Conservation (phyloP, 2,888 invertebrate genomes). For the Dexiosoma caninum region DNA sequence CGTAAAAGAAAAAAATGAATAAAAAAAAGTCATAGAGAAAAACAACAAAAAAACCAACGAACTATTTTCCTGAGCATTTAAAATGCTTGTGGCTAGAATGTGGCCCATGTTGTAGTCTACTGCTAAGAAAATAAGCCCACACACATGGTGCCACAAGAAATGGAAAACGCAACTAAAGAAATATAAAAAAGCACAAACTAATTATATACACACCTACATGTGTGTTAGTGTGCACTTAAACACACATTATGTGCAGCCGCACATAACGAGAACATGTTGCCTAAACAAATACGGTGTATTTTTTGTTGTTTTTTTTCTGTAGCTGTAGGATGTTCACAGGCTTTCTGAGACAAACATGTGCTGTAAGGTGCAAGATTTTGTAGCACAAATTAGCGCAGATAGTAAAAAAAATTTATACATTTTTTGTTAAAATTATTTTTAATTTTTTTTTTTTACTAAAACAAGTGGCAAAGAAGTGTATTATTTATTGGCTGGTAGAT, state of each 20-base stretch:
- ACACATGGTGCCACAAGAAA: slow-evolving; percentile 42
- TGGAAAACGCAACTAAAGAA: slow-evolving; percentile 9
- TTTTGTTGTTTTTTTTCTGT: background rate
- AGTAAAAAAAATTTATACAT: background rate
- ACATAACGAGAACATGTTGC: slow-evolving; percentile 4
- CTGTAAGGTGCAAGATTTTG: slow-evolving; percentile 57
- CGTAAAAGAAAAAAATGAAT: slow-evolving; percentile 12
- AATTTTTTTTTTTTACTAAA: background rate
- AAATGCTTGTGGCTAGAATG: slow-evolving; percentile 59
- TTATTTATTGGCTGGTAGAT: background rate
- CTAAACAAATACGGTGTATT: background rate
- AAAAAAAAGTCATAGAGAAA: slow-evolving; percentile 10
- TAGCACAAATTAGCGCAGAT: slow-evolving; percentile 24
- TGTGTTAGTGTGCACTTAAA: background rate
- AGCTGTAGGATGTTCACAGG: slow-evolving; percentile 48
- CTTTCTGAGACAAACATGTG: background rate
- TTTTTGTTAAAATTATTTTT: no score
- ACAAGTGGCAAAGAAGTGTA: no score
- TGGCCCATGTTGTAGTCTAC: slow-evolving; percentile 30
- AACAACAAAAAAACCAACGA: slow-evolving; percentile 6
- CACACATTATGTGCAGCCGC: background rate
- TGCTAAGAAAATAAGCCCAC: slow-evolving; percentile 51
- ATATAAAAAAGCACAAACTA: slow-evolving; percentile 28
- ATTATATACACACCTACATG: slow-evolving; percentile 59
- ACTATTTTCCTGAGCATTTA: slow-evolving; percentile 48